These are phyloP conservation scores for Bolinopsis microptera DNA, from an alignment of 37 sponge, comb jelly and placozoan genomes.

Conservation along the genomic window DNA sequence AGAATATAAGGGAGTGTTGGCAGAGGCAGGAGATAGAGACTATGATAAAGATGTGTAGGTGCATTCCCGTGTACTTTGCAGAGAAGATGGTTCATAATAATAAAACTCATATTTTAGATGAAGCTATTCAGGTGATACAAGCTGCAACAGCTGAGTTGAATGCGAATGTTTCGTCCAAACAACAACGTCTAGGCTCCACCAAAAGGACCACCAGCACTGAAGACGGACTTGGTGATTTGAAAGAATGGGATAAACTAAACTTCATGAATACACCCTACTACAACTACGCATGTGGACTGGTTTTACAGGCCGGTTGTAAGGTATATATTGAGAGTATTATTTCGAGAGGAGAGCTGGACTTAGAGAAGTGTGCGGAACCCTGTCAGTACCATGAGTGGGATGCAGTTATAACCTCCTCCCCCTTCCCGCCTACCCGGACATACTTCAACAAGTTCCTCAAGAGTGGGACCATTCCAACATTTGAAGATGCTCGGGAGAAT, in stretches of 20 bases:
- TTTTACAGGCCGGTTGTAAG: neutral
- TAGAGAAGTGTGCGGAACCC: neutral
- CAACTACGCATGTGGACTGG: neutral
- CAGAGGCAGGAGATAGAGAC: neutral
- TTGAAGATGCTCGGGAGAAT: neutral
- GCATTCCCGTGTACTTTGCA: neutral
- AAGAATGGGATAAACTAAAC: neutral
- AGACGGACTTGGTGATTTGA: no score
- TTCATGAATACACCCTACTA: neutral
- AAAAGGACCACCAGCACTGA: neutral
- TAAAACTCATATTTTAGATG: neutral
- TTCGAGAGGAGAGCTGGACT: neutral
- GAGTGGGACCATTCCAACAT: neutral
- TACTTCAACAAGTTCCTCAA: constrained; percentile 1
- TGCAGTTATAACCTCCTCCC: neutral
- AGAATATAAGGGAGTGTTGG: neutral
- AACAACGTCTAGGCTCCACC: no score
- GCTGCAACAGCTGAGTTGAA: neutral
- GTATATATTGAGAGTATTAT: neutral
- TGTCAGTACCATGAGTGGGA: constrained; percentile 3
- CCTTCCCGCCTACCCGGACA: neutral
- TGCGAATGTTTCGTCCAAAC: neutral
- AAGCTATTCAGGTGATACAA: neutral
- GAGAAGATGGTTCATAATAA: neutral
- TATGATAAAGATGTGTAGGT: neutral